Evolutionary conservation across 2,797 vertebrate species (phyloP).

Genomic region (Oreochromis grahami): DNA sequence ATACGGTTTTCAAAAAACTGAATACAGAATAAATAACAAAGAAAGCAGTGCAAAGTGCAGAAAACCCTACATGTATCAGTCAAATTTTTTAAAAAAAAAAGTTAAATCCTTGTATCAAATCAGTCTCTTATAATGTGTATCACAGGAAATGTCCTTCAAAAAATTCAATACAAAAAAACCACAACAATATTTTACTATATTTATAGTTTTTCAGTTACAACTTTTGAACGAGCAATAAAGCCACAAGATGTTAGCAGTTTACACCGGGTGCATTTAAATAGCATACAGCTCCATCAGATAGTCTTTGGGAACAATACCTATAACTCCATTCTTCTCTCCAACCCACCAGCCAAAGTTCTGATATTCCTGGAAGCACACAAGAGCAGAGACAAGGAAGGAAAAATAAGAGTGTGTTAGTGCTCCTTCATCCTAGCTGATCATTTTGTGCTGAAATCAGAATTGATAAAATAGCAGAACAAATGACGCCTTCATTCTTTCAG

Average conservation of each 20-base stretch:
- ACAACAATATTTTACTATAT: not conserved
- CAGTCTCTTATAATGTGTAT: not conserved
- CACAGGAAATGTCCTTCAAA: not conserved
- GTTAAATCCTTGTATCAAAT: not conserved
- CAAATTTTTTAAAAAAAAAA: not conserved
- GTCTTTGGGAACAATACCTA: constrained; percentile 96
- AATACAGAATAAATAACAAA: constrained; percentile 37
- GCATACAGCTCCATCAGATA: constrained; percentile 94
- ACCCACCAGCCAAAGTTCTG: constrained; percentile 97
- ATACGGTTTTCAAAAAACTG: not conserved
- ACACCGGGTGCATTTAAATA: constrained; percentile 73
- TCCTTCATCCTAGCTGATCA: not conserved
- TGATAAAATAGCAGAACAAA: not conserved
- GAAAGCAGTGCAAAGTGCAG: not conserved
- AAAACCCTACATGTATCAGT: not conserved
- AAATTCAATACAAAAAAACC: not conserved
- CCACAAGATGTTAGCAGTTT: constrained; percentile 21
- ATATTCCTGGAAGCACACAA: constrained; percentile 84
- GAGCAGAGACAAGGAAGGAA: not conserved
- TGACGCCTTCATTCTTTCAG: not conserved
- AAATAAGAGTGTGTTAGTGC: not conserved
- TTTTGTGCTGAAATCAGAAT: not conserved
- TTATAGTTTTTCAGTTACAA: not conserved
- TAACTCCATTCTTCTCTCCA: constrained; percentile 91
- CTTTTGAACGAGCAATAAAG: not conserved